Evolutionary conservation across 2,113 vertebrate species (phyloP).

Genomic region (Thermophis baileyi): DNA sequence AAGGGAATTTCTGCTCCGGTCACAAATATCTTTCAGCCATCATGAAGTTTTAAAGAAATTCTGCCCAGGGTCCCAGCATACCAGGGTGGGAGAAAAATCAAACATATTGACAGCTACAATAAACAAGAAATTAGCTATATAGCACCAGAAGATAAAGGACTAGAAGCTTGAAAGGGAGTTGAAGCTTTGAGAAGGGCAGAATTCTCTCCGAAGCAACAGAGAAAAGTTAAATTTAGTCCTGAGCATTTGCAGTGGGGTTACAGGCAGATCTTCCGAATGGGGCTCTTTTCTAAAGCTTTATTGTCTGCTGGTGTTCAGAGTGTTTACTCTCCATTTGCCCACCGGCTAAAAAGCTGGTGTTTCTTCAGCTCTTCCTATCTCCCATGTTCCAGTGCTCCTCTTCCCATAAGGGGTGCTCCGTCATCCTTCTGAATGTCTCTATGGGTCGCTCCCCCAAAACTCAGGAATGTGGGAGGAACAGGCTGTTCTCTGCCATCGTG

Average conservation of each 20-base stretch:
- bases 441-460: background rate
- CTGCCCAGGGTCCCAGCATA: background rate
- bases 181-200: background rate
- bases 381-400: background rate
- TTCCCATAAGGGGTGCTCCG: background rate
- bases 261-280: background rate
- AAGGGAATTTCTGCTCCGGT: background rate
- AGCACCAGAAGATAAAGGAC: background rate
- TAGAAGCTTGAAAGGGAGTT: background rate
- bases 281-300: background rate
- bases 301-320: background rate
- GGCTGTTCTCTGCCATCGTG: background rate
- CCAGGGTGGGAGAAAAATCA: background rate
- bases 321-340: background rate
- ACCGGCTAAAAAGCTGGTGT: background rate
- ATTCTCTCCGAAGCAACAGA: background rate
- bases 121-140: background rate
- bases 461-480: background rate
- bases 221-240: background rate
- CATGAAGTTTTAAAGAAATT: background rate
- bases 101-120: background rate
- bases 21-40: background rate
- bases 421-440: background rate
- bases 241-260: background rate
- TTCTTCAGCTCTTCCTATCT: background rate